Evolutionary conservation across 2,797 vertebrate genomes (phyloP).

Genomic region (Acrossocheilus wenchowensis): DNA sequence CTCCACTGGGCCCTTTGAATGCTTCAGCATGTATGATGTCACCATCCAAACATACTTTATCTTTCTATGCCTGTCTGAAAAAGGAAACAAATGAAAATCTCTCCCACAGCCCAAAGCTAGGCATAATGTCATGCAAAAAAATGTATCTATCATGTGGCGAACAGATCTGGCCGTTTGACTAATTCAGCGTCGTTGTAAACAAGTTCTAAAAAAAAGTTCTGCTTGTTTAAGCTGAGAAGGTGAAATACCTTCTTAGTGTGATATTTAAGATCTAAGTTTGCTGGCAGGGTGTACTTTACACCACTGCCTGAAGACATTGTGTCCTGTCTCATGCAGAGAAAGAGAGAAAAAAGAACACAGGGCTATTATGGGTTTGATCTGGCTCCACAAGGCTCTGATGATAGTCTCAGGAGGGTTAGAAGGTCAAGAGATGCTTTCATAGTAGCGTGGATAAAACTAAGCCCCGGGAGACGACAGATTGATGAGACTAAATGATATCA

Average conservation of each 20-base stretch:
- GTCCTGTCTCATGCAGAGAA: conserved; percentile 45
- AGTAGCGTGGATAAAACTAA: conserved; percentile 58
- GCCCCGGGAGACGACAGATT: conserved; percentile 59
- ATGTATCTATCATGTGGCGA: conserved; percentile 26
- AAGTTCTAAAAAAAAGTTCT: conserved; percentile 37
- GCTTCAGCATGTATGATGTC: conserved; percentile 56
- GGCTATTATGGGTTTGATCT: conserved; percentile 61
- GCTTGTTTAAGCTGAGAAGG: conserved; percentile 36
- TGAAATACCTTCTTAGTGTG: conserved; percentile 47
- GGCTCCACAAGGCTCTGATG: conserved; percentile 57
- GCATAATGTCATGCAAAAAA: conserved; percentile 27
- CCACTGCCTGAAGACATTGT: conserved; percentile 53
- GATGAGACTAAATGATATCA: conserved; percentile 64
- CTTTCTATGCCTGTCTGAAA: conserved; percentile 40
- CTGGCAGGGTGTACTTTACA: conserved; percentile 49
- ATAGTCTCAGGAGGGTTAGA: conserved; percentile 73
- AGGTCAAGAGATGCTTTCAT: conserved; percentile 69
- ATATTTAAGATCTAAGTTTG: conserved; percentile 50
- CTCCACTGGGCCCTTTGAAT: conserved; percentile 56
- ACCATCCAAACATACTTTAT: conserved; percentile 45
- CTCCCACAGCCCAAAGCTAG: conserved; percentile 45
- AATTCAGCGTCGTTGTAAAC: conserved; percentile 34
- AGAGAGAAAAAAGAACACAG: conserved; percentile 49
- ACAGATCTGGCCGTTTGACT: conserved; percentile 19
- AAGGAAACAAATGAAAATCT: conserved; percentile 46